Base-by-base conservation (phyloP, 2,888 invertebrate genomes). In the Ommatoiulus sabulosus region DNA sequence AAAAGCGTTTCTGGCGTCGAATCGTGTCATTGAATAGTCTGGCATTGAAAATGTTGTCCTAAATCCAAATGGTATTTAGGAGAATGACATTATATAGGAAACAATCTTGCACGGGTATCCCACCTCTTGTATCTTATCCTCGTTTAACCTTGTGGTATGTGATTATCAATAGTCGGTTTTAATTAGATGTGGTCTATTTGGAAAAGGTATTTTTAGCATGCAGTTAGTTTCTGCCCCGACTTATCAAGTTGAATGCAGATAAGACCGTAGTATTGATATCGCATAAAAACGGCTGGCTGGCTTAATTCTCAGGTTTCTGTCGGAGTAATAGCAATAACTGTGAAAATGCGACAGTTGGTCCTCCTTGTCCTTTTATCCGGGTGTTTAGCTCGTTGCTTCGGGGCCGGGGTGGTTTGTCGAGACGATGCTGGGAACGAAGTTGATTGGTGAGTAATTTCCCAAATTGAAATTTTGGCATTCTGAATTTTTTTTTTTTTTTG, bases 371-470 rank as follows among this genome's bases (percentile, higher is more conserved):
- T 72, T 20, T 20, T 72, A 72, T 24, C 5, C 20, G 72, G 72
- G 20, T 72, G 72, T 72, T 72, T 72, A 7, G 10, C 72, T 24
- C 17, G 43, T 20, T 3, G 85, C 85, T 87, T 87, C 4, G 88
- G 63, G 12, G 84, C 88, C 10, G 88, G 84, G 6, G 84, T 88
- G n/a, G 84, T 84, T 15, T 88, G 88, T 35, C 17, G 88, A 17
- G 88, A 88, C 20, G 84, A 88, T 46, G 20, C 43, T 3, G 88
- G 88, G 20, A 88, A 88, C 84, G 43, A 35, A 48, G 84, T 88
- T 0, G 88, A 88, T 20, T 88, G 85, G 85, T 85, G 12, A 85
- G 85, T 44, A 20, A 8, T 8, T 4, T 8, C 24, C 43, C 24
- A 80, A 7, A 86, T 43, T 43, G 86, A 46, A 52, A 52, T 24